These are phyloP conservation scores for Lynx canadensis DNA, from an alignment of 2,113 vertebrate genomes.

Conservation along the genomic window DNA sequence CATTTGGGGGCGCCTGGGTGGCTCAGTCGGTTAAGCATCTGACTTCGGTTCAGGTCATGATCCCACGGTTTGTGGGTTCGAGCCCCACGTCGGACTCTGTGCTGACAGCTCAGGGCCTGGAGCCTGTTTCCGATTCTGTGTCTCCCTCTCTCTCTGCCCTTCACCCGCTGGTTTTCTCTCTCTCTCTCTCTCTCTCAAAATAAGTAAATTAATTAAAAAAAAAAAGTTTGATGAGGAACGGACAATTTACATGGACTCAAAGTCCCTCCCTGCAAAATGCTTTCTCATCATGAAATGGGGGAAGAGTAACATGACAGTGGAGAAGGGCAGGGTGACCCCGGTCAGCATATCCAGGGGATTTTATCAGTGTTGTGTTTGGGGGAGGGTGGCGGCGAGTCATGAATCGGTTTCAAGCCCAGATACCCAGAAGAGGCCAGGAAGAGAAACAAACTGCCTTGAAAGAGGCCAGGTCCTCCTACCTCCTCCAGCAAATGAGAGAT, in stretches of 20 bases:
- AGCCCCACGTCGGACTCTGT: too few species aligned
- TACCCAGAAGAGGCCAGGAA: neutral
- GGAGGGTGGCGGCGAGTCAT: fast-evolving
- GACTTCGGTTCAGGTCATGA: too few species aligned
- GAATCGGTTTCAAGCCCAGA: neutral
- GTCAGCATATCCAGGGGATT: fast-evolving
- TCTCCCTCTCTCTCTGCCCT: too few species aligned
- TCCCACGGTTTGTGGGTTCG: too few species aligned
- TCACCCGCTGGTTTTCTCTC: too few species aligned
- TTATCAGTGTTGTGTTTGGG: too few species aligned
- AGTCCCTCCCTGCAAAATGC: neutral
- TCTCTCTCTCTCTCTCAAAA: too few species aligned
- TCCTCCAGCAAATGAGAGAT: neutral
- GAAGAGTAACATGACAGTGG: fast-evolving
- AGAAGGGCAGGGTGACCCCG: neutral
- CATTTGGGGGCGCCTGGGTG: neutral
- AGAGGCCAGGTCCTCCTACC: neutral
- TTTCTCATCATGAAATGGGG: fast-evolving
- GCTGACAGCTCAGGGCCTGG: too few species aligned
- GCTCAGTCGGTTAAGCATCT: fast-evolving
- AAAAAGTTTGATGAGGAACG: neutral
- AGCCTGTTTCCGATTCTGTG: too few species aligned
- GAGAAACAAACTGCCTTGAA: neutral
- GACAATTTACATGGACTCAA: fast-evolving
- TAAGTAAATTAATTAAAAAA: neutral